A percentile compares a stretch with the other conserved stretches of the same genome.
These are phyloP conservation scores for Nephrotoma guestfalica DNA, from an alignment of 2,888 invertebrate species.

Conservation along the genomic window DNA sequence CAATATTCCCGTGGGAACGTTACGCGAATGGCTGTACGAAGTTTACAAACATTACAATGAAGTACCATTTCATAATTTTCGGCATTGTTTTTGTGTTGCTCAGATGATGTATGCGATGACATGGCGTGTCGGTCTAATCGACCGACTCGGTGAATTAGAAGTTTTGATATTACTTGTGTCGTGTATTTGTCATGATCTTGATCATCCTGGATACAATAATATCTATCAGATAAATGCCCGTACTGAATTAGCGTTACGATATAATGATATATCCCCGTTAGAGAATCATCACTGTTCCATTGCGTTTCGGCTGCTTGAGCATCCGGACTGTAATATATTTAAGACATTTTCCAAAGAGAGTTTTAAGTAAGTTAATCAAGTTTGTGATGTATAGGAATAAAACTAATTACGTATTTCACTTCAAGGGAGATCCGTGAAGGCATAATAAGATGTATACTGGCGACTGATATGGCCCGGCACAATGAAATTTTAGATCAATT, in stretches of 20 bases:
- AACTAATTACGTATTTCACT: conserved; percentile 6
- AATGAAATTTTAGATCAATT: conserved; percentile 63
- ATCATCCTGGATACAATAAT: conserved; percentile 64
- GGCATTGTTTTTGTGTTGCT: conserved; percentile 75
- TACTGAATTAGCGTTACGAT: conserved; percentile 62
- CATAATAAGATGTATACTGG: conserved; percentile 61
- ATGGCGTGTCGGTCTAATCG: conserved; percentile 53
- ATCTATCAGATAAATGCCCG: conserved; percentile 72
- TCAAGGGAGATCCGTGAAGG: conserved; percentile 53
- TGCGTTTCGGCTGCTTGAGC: conserved; percentile 63
- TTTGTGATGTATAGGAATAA: too few relatives aligned
- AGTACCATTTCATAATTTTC: conserved; percentile 77
- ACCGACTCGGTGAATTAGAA: conserved; percentile 57
- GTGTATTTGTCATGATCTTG: conserved; percentile 67
- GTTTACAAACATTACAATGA: conserved; percentile 71
- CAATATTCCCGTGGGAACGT: conserved; percentile 52
- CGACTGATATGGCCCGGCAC: conserved; percentile 67
- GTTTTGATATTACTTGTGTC: conserved; percentile 62
- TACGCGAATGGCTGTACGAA: conserved; percentile 58
- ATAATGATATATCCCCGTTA: conserved; percentile 73
- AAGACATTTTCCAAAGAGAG: conserved; percentile 46
- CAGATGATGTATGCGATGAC: conserved; percentile 80
- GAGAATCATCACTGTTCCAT: conserved; percentile 81
- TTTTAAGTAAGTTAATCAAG: conserved; percentile 34
- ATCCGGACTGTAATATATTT: conserved; percentile 68